Conservation (phyloP, 2,113 vertebrate genomes). For the Mystacornis crossleyi region DNA sequence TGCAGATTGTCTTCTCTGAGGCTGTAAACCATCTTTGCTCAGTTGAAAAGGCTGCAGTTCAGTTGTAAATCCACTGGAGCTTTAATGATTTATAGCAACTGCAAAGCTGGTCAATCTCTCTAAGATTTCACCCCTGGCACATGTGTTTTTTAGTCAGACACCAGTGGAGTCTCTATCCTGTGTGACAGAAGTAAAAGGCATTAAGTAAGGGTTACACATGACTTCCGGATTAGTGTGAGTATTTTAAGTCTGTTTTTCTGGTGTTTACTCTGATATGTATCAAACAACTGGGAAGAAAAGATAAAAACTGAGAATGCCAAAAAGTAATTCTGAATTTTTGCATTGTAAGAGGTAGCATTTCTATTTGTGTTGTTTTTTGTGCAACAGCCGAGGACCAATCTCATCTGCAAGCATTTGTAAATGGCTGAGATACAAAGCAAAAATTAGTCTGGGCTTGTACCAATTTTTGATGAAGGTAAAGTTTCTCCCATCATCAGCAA, state of each 20-base stretch:
- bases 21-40: not conserved
- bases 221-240: not conserved
- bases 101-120: not conserved
- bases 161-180: not conserved
- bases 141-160: not conserved
- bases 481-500: not conserved
- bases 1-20: not conserved
- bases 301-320: not conserved
- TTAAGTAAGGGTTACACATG: not conserved
- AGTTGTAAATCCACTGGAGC: not conserved
- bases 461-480: not conserved
- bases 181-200: not conserved
- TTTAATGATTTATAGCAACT: not conserved
- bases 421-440: not conserved
- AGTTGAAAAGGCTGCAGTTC: not conserved
- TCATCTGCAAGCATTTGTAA: not conserved
- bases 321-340: not conserved
- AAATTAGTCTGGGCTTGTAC: not conserved
- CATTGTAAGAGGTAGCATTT: not conserved
- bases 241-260: not conserved
- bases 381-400: not conserved
- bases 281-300: not conserved
- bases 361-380: not conserved
- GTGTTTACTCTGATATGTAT: not conserved
- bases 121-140: not conserved